Percentiles rank a stretch among this genome's conserved stretches.
Evolutionary conservation across 2,888 invertebrate species (phyloP).

Genomic region (Ceraclea dissimilis): DNA sequence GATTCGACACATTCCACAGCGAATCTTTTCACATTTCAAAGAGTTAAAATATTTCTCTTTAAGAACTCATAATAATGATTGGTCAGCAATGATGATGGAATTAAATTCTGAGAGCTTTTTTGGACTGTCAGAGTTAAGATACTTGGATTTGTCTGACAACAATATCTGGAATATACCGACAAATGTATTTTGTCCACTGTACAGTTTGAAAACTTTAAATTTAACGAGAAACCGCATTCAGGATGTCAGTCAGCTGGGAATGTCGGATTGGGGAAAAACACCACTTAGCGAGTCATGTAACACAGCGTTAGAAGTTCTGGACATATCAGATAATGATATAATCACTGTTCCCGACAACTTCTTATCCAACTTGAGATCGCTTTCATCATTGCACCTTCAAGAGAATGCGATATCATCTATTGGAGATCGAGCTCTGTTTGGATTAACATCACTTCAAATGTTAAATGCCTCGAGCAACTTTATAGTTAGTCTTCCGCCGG

Average conservation of each 20-base stretch:
- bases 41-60: slow-evolving; percentile 61
- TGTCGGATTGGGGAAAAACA: slow-evolving; percentile 60
- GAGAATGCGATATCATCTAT: slow-evolving; percentile 69
- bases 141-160: slow-evolving; percentile 65
- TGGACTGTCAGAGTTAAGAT: slow-evolving; percentile 58
- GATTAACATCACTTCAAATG: slow-evolving; percentile 57
- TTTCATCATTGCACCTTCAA: slow-evolving; percentile 62
- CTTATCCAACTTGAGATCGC: slow-evolving; percentile 59
- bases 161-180: slow-evolving; percentile 70
- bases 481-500: slow-evolving; percentile 65
- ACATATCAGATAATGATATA: slow-evolving; percentile 68
- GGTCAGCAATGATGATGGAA: slow-evolving; percentile 72
- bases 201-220: slow-evolving; percentile 62
- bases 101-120: slow-evolving; percentile 61
- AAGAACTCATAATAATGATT: slow-evolving; percentile 69
- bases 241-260: slow-evolving; percentile 64
- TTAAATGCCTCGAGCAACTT: slow-evolving; percentile 75
- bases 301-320: slow-evolving; percentile 58
- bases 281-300: slow-evolving; percentile 53
- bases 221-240: slow-evolving; percentile 71
- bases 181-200: slow-evolving; percentile 64
- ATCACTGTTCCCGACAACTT: slow-evolving; percentile 61
- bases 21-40: slow-evolving; percentile 59
- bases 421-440: slow-evolving; percentile 64
- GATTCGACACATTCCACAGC: slow-evolving; percentile 63